Conservation (phyloP, 2,888 invertebrate genomes). For the Clanis bilineata region DNA sequence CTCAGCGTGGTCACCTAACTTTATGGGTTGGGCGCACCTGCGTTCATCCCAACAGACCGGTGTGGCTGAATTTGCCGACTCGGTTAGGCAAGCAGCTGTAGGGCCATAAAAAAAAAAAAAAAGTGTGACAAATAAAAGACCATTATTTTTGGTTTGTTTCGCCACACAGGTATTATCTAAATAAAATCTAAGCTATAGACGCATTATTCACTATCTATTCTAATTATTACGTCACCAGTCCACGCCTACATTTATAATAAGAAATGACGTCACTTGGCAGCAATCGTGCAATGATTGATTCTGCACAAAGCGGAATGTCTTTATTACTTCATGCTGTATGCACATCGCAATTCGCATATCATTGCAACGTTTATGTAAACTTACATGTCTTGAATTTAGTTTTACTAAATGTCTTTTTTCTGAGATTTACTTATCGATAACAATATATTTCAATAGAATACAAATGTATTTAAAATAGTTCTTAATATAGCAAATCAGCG, state of each 20-base stretch:
- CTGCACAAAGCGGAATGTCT: slow-evolving; percentile 20
- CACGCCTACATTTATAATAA: not conserved
- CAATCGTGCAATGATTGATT: not conserved
- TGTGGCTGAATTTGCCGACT: too few species aligned
- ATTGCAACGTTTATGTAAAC: slow-evolving; percentile 31
- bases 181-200: not conserved
- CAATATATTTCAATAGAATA: not conserved
- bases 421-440: not conserved
- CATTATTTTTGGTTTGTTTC: too few species aligned
- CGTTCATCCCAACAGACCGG: too few species aligned
- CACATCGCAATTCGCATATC: slow-evolving; percentile 18
- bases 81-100: too few species aligned
- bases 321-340: slow-evolving; percentile 24
- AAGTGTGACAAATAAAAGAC: too few species aligned
- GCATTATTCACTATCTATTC: not conserved
- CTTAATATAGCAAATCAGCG: too few species aligned
- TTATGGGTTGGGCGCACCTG: too few species aligned
- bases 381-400: not conserved
- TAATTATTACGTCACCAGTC: not conserved
- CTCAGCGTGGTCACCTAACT: too few species aligned
- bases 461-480: not conserved
- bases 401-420: not conserved
- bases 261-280: not conserved
- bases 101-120: too few species aligned
- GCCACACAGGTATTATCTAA: not conserved